A percentile compares a stretch with the other conserved stretches of the same genome.
phyloP scores from a whole-genome alignment of 1,140 invertebrate genomes.

The Meloidogyne floridensis region DNA sequence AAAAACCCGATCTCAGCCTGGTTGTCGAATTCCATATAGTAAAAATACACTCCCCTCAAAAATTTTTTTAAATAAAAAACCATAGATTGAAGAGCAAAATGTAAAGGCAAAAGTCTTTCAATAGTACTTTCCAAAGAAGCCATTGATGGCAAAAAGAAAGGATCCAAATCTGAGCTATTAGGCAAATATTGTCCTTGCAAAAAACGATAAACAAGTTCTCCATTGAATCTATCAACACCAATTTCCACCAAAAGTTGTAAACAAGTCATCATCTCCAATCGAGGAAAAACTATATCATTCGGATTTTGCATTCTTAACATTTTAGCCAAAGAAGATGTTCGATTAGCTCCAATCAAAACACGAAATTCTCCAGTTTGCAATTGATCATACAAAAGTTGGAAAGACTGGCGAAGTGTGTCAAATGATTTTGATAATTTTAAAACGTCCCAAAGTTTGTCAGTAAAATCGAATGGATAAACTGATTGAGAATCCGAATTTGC shows the following conservation, averaged over 20 bases:
- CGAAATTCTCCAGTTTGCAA: slow-evolving; percentile 32
- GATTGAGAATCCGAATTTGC: slow-evolving; percentile 28
- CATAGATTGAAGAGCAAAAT: slow-evolving; percentile 40
- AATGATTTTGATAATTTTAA: slow-evolving; percentile 27
- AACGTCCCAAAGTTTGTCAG: slow-evolving; percentile 39
- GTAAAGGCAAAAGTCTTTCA: slow-evolving; percentile 37
- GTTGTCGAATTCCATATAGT: too few species aligned
- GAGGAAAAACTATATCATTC: slow-evolving; percentile 35
- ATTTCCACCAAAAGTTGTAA: slow-evolving; percentile 73
- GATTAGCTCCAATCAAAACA: slow-evolving; percentile 35
- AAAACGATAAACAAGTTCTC: slow-evolving; percentile 37
- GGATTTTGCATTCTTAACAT: slow-evolving; percentile 38
- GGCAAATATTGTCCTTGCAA: slow-evolving; percentile 31
- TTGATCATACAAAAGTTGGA: slow-evolving; percentile 31
- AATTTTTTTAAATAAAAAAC: background rate
- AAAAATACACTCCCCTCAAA: background rate
- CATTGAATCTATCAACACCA: slow-evolving; percentile 36
- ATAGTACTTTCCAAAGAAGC: slow-evolving; percentile 28
- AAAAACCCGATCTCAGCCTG: too few species aligned
- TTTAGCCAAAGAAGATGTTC: slow-evolving; percentile 40
- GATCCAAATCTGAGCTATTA: slow-evolving; percentile 35
- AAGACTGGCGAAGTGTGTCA: slow-evolving; percentile 24
- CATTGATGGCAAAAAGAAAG: slow-evolving; percentile 22
- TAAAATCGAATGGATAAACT: slow-evolving; percentile 39
- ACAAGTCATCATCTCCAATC: slow-evolving; percentile 37